Conservation (phyloP, 2,888 invertebrate genomes). For the Thumatha senex region DNA sequence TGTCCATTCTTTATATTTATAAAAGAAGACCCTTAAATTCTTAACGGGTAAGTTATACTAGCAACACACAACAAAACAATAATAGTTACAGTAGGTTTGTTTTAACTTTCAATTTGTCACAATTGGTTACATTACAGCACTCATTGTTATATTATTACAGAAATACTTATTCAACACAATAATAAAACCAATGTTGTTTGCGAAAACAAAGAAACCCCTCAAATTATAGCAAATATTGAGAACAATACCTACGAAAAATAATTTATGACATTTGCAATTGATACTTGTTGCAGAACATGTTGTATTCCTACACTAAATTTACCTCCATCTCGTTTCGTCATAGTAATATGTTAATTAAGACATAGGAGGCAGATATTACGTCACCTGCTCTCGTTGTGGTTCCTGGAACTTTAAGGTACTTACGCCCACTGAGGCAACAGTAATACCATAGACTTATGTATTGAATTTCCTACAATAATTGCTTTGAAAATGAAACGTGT, state of each 20-base stretch:
- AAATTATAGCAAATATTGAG: constrained; percentile 7
- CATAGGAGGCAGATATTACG: constrained; percentile 12
- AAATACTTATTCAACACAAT: constrained; percentile 2
- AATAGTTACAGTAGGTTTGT: no score
- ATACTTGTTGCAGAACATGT: background rate
- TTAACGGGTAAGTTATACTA: no score
- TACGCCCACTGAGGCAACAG: constrained; percentile 12
- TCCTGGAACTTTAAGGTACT: constrained; percentile 20
- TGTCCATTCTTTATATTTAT: no score
- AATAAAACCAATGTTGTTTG: constrained; percentile 10
- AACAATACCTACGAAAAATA: constrained; percentile 13
- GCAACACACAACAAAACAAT: background rate
- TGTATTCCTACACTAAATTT: background rate
- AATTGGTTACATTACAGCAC: constrained; percentile 3
- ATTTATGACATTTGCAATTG: constrained; percentile 5
- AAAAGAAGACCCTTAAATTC: no score
- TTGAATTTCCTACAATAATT: background rate
- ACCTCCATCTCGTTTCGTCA: constrained; percentile 12
- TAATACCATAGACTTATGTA: background rate
- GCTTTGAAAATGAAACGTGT: background rate
- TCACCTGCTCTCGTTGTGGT: constrained; percentile 18
- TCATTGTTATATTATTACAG: constrained; percentile 2
- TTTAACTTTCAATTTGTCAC: background rate
- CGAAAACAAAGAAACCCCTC: constrained; percentile 26
- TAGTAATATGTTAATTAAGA: constrained; percentile 24